Evolutionary conservation across 2,888 invertebrate species (phyloP).

Genomic region (Xestia rhomboidea): DNA sequence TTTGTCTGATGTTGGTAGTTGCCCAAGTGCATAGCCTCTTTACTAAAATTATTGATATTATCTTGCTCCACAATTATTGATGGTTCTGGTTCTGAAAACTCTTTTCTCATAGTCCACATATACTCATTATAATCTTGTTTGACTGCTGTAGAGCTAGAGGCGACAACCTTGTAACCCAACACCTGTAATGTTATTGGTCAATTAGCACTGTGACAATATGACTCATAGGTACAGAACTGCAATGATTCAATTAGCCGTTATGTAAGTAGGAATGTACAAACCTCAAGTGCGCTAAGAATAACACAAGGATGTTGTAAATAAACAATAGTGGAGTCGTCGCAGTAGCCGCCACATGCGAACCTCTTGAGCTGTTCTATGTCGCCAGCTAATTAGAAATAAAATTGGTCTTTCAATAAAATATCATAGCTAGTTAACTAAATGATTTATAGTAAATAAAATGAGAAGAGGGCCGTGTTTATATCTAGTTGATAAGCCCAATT

Average conservation of each 20-base stretch:
- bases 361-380: constrained; percentile 96
- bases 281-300: constrained; percentile 95
- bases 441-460: constrained; percentile 51
- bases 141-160: constrained; percentile 95
- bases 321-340: constrained; percentile 96
- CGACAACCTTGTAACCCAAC: constrained; percentile 96
- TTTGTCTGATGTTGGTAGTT: constrained; percentile 85
- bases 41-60: constrained; percentile 91
- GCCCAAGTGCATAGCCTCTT: constrained; percentile 89
- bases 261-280: constrained; percentile 70
- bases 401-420: constrained; percentile 12
- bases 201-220: constrained; percentile 51
- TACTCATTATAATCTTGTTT: constrained; percentile 97
- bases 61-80: constrained; percentile 91
- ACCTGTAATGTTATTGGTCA: constrained; percentile 88
- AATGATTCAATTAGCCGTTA: constrained; percentile 41
- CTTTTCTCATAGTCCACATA: constrained; percentile 98
- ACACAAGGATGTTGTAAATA: constrained; percentile 97
- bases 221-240: constrained; percentile 61
- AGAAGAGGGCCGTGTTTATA: constrained; percentile 47
- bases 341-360: constrained; percentile 95
- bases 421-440: not conserved
- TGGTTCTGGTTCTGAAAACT: constrained; percentile 96
- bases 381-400: constrained; percentile 85
- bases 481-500: not conserved